Evolutionary conservation across 30 jellyfish, hydroid and myxozoan species (phyloP).

Genomic region (Turritopsis rubra): DNA sequence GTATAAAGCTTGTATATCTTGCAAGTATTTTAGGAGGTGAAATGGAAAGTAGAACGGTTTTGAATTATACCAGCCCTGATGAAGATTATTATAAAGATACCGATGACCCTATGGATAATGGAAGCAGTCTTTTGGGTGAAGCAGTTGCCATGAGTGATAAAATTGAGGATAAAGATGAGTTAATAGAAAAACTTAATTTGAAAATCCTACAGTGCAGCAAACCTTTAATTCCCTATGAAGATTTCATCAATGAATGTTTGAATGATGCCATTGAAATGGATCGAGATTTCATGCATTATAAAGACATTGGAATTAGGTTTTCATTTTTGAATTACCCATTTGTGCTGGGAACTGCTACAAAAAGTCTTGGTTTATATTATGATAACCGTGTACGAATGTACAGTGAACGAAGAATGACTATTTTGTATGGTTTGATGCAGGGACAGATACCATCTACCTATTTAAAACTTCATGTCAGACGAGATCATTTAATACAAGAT

Average conservation of each 20-base stretch:
- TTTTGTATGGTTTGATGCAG: conserved; percentile 39
- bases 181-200: conserved; percentile 32
- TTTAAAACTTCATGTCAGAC: conserved; percentile 49
- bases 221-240: conserved; percentile 54
- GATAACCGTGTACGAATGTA: conserved; percentile 80
- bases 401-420: conserved; percentile 65
- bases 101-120: conserved; percentile 19
- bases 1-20: conserved; percentile 53
- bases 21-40: conserved; percentile 75
- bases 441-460: conserved; percentile 64
- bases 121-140: not conserved
- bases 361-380: conserved; percentile 71
- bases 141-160: not conserved
- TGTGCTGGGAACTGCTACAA: conserved; percentile 55
- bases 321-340: conserved; percentile 66
- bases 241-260: conserved; percentile 58
- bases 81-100: conserved; percentile 3
- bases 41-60: not conserved
- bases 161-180: conserved; percentile 27
- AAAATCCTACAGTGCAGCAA: conserved; percentile 35
- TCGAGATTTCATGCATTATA: conserved; percentile 54
- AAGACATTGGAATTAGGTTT: conserved; percentile 59
- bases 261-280: conserved; percentile 79
- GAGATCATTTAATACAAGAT: conserved; percentile 83
- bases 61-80: not conserved